A percentile compares a stretch with the other conserved stretches of the same genome.
Evolutionary conservation across 2,113 vertebrate genomes (phyloP).

Genomic region (Chrysochloris asiatica): DNA sequence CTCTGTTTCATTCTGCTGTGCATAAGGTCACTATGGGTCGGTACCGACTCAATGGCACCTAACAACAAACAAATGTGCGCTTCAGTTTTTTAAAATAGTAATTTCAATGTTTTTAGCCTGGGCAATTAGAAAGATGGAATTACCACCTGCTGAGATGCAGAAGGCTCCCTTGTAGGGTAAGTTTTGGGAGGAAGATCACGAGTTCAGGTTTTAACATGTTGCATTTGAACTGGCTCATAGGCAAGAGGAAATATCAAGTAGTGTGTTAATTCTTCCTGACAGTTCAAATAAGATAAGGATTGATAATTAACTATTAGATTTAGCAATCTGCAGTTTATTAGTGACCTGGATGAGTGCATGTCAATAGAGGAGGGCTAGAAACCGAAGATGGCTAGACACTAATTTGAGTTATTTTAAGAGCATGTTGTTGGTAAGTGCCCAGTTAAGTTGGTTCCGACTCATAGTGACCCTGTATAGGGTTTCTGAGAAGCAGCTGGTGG

Average conservation of each 20-base stretch:
- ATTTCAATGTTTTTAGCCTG: too few species aligned
- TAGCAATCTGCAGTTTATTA: background rate
- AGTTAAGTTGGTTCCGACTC: too few species aligned
- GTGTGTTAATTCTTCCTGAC: background rate
- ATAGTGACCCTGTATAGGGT: too few species aligned
- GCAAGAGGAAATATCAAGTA: background rate
- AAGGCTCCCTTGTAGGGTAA: background rate
- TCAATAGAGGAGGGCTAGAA: background rate
- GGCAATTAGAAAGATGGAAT: too few species aligned
- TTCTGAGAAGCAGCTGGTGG: too few species aligned
- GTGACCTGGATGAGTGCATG: background rate
- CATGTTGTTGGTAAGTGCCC: background rate
- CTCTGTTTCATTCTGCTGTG: too few species aligned
- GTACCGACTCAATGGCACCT: too few species aligned
- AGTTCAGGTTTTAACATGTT: background rate
- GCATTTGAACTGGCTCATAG: background rate
- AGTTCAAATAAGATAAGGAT: background rate
- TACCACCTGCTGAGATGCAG: background rate
- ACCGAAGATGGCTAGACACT: too few species aligned
- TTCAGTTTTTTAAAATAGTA: too few species aligned
- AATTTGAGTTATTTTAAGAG: background rate
- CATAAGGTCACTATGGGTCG: too few species aligned
- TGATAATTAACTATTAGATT: background rate
- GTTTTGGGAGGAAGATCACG: background rate
- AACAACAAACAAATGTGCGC: too few species aligned